Conservation (phyloP, 92 coral and sea anemone genomes). For the Parazoanthus atlanticus region DNA sequence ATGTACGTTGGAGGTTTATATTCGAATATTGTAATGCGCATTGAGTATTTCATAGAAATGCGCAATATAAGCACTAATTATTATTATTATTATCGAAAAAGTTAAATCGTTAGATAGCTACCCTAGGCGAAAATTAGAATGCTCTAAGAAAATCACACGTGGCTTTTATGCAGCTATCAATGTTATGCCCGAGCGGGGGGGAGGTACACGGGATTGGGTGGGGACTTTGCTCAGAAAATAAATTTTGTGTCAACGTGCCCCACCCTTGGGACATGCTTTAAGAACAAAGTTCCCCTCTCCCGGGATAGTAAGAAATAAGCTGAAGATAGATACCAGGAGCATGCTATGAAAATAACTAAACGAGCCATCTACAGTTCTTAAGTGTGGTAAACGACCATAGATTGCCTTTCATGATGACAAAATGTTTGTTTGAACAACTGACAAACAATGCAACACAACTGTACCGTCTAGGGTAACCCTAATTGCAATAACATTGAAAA, state of each 20-base stretch:
- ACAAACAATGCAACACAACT: conserved; percentile 15
- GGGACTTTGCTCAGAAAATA: conserved; percentile 10
- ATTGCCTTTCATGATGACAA: conserved; percentile 40
- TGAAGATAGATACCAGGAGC: conserved; percentile 31
- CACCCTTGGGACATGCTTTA: conserved; percentile 1
- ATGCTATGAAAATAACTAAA: conserved; percentile 31
- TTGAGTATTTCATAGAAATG: too few species aligned
- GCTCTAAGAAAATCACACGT: too few species aligned
- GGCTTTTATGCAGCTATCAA: too few species aligned
- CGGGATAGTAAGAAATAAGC: conserved; percentile 24
- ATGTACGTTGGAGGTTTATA: too few species aligned
- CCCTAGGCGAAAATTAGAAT: too few species aligned
- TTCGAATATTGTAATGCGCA: too few species aligned
- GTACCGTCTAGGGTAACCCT: conserved; percentile 25
- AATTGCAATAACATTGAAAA: conserved; percentile 35
- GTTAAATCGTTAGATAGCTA: too few species aligned
- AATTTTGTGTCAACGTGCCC: conserved; percentile 11
- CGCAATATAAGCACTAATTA: too few species aligned
- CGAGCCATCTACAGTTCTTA: conserved; percentile 28
- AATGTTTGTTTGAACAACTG: conserved; percentile 35
- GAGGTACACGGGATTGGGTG: neutral
- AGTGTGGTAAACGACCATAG: conserved; percentile 38
- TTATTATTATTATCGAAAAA: too few species aligned
- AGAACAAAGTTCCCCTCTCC: conserved; percentile 14
- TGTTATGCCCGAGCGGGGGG: too few species aligned